Percentiles rank a stretch among this genome's conserved stretches.
phyloP scores from a whole-genome alignment of 2,888 invertebrate species.

The Tryphoninae sp. region DNA sequence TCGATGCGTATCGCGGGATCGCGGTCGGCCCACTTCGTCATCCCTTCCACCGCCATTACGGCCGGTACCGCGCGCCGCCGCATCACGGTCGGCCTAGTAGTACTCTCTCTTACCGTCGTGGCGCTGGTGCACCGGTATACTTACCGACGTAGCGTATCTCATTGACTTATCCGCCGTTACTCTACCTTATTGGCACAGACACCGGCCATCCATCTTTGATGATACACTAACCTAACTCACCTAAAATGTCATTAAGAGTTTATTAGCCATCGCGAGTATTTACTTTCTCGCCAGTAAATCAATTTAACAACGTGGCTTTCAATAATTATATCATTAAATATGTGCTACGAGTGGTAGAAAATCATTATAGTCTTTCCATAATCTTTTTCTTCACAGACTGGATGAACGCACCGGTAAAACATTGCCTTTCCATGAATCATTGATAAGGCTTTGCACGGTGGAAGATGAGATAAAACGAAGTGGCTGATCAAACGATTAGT shows the following conservation, averaged over 20 bases:
- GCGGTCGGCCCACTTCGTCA: conserved; percentile 21
- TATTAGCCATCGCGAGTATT: no score
- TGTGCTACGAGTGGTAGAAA: not conserved
- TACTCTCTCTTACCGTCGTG: no score
- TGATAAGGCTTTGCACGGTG: conserved; percentile 51
- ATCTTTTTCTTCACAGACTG: not conserved
- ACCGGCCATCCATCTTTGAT: not conserved
- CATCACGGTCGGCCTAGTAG: no score
- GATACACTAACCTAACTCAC: no score
- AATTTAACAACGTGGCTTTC: not conserved
- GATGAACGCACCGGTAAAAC: conserved; percentile 15
- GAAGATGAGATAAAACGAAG: not conserved
- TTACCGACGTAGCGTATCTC: no score
- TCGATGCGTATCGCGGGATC: not conserved
- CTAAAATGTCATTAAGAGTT: not conserved
- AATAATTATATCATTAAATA: not conserved
- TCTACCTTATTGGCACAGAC: conserved; percentile 64
- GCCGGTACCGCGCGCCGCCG: no score
- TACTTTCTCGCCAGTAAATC: conserved; percentile 16
- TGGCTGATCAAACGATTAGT: conserved; percentile 26
- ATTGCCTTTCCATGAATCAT: conserved; percentile 48
- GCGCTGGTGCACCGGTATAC: no score
- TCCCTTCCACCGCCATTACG: not conserved
- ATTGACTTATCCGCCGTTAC: not conserved
- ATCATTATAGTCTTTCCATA: not conserved